Evolutionary conservation across 1,140 invertebrate genomes (phyloP).

Genomic region (Bombus consobrinus): DNA sequence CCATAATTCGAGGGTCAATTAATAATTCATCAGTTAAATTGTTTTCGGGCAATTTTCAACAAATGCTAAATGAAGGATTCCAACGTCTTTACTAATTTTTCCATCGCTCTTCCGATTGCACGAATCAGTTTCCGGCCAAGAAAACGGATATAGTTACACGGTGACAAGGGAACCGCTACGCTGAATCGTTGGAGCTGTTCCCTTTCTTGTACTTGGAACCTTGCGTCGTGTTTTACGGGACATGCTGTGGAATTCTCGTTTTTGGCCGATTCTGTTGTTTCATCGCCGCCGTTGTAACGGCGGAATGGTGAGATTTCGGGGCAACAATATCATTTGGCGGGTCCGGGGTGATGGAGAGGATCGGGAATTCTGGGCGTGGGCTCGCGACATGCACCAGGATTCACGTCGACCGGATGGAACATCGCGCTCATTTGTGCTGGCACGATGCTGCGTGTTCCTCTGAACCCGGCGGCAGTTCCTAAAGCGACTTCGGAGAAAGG

Average conservation of each 20-base stretch:
- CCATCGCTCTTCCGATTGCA: not conserved
- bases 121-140: not conserved
- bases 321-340: slow-evolving; percentile 77
- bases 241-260: slow-evolving; percentile 39
- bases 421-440: slow-evolving; percentile 72
- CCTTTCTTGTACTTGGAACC: slow-evolving; percentile 65
- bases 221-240: slow-evolving; percentile 67
- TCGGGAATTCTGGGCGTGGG: slow-evolving; percentile 77
- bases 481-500: slow-evolving; percentile 44
- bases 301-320: slow-evolving; percentile 70
- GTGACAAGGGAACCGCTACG: not conserved
- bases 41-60: too few species aligned
- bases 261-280: slow-evolving; percentile 27
- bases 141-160: slow-evolving; percentile 4
- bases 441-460: slow-evolving; percentile 58
- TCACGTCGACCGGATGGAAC: slow-evolving; percentile 67
- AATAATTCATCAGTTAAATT: too few species aligned
- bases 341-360: slow-evolving; percentile 72
- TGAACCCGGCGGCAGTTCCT: slow-evolving; percentile 46
- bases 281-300: slow-evolving; percentile 18
- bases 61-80: not conserved
- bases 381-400: slow-evolving; percentile 72
- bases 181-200: slow-evolving; percentile 40
- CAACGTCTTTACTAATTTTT: not conserved
- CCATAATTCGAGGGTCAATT: too few species aligned